Base-by-base conservation (phyloP, 2,113 vertebrate species). In the Psilopsiagon aurifrons region DNA sequence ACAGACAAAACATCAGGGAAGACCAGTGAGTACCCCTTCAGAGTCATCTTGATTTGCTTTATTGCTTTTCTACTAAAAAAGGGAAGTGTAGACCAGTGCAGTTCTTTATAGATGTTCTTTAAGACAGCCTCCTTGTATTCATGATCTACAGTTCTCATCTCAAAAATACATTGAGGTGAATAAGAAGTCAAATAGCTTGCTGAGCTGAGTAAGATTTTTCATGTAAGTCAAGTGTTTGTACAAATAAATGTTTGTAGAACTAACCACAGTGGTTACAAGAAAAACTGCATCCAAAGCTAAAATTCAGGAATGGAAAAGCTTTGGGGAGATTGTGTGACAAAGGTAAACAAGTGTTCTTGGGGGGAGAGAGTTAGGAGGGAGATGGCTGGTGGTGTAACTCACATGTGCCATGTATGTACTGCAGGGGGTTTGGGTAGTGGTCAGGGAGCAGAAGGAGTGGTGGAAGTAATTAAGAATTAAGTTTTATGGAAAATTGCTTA, bases 391-490 rank as follows among this genome's bases (percentile, higher is more conserved):
- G n/a, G 7, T 55, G 14, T 75, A 60, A 35, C 14, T 71, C 12
- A 10, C 3, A 0, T 2, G 0, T 70, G 57, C 19, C 27, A 19
- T 10, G 2, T 59, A 8, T 12, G 27, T 67, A 19, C n/a, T 47
- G 47, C 4, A 1, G 23, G n/a, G 28, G 8, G 9, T 17, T 33
- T 51, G 52, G 33, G 52, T 39, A 29, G 47, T 1, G 10, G 49
- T 14, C 37, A 43, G n/a, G 43, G 44, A 88, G 35, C 1, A 1
- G 44, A 35, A n/a, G 27, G 18, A 76, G 37, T 23, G 15, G 18
- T 37, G 64, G 39, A 64, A 49, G 39, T 23, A 75, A 84, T 18
- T 14, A 6, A 60, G 27, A 60, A 69, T 46, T 63, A 60, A 60
- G 27, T 47, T 79, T 84, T 64, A 46, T 54, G 43, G 11, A 69